These are phyloP conservation scores for Ctenicera cuprea DNA, from an alignment of 2,888 invertebrate species.

Conservation along the genomic window DNA sequence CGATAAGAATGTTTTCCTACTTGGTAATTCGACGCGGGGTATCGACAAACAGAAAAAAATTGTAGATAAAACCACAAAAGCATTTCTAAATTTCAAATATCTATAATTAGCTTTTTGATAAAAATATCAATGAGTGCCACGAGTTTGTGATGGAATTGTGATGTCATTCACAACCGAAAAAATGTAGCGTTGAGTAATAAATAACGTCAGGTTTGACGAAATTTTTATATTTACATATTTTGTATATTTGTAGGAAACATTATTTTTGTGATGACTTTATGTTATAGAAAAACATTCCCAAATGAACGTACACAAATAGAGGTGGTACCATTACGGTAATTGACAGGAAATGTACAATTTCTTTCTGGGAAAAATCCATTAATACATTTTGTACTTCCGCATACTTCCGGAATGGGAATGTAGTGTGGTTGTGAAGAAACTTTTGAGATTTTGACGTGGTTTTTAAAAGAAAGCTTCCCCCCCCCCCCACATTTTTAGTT, in stretches of 20 bases:
- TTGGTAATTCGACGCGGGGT: neutral
- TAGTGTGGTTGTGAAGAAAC: no score
- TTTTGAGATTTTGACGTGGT: no score
- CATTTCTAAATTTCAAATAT: no score
- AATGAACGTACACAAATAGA: neutral
- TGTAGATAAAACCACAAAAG: no score
- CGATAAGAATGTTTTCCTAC: neutral
- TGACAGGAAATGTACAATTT: conserved; percentile 5
- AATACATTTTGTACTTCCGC: no score
- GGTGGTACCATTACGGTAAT: neutral
- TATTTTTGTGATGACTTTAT: conserved; percentile 2
- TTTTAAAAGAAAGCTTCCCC: no score
- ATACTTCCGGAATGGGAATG: no score
- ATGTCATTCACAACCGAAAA: conserved; percentile 1
- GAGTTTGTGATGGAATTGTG: conserved; percentile 7
- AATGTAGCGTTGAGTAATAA: conserved; percentile 8
- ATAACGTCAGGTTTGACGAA: conserved; percentile 29
- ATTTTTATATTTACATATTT: conserved; percentile 26
- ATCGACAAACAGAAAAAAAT: neutral
- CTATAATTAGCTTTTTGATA: no score
- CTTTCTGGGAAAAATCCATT: neutral
- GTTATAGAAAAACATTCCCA: no score
- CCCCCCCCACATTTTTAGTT: no score
- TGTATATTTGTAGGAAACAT: neutral
- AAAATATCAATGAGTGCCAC: conserved; percentile 13